These are phyloP conservation scores for Siniperca knerii DNA, from an alignment of 2,113 vertebrate genomes.

Conservation along the genomic window DNA sequence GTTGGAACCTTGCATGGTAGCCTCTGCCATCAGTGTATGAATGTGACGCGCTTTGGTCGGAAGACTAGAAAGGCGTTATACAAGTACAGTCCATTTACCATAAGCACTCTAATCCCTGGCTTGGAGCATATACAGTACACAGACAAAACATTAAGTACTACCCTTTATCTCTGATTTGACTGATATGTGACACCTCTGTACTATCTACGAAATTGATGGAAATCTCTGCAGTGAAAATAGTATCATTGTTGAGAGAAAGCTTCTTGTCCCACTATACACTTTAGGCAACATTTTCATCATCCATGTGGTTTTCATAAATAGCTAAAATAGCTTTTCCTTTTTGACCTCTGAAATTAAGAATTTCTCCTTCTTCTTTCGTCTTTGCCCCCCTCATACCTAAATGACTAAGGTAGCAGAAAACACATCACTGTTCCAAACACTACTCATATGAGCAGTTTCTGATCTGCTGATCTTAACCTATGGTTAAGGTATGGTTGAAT, in stretches of 20 bases:
- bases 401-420: background rate
- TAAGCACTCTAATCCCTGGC: background rate
- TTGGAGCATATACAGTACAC: background rate
- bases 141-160: background rate
- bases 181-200: background rate
- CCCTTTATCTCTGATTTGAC: background rate
- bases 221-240: background rate
- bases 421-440: background rate
- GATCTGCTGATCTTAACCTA: too few species aligned
- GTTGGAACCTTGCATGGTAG: too few species aligned
- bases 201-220: background rate
- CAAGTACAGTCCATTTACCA: too few species aligned
- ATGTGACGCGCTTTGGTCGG: too few species aligned
- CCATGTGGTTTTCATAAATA: background rate
- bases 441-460: background rate
- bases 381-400: background rate
- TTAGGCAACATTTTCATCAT: background rate
- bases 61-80: too few species aligned
- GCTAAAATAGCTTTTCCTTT: background rate
- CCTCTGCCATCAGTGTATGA: too few species aligned
- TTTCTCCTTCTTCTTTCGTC: background rate
- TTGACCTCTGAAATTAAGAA: background rate
- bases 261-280: background rate
- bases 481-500: background rate
- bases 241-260: background rate